Evolutionary conservation across 2,888 invertebrate genomes (phyloP), one percentile per base, ranked within the genome.

Genomic region (Drosophila falleni): DNA sequence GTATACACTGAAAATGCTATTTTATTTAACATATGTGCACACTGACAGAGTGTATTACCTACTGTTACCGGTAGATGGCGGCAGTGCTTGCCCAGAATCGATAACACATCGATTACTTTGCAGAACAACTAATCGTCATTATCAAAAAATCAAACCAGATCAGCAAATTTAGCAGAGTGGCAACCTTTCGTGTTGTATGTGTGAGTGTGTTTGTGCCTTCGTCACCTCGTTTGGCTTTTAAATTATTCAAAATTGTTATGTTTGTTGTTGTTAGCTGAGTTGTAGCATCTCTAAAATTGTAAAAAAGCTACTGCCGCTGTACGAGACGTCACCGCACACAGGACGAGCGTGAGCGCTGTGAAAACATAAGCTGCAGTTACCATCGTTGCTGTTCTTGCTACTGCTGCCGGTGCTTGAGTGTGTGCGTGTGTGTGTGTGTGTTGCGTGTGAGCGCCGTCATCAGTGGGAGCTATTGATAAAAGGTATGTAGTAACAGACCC

Each of bases 171-270:
- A 23, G 4, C 23, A 23, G 2, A 4, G 23, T 23, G 23, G 23
- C 23, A 23, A 4, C 23, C 23, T 23, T 23, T 3, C 23, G 23
- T 3, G 4, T 23, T 31, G 31, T 31, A 31, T 10, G 31, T 31
- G 31, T 31, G 19, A 26, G 15, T 51, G 55, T 62, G 59, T 71
- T 35, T 58, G 49, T 79, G 77, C 71, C 63, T 54, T 78, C 76
- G 77, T 77, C 77, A 77, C 62, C 79, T 66, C 53, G 49, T 74
- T 71, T 49, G 59, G 37, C 35, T 54, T 54, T 73, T 44, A 35
- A 46, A 29, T 29, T 63, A 26, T 31, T 44, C n/a, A 46, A 78
- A 79, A 55, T 78, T 78, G 35, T 35, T 37, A 60, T 74, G 78
- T 64, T 64, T 8, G 44, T 42, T 58, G 16, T 44, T 55, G 29